Evolutionary conservation across 2,888 invertebrate species (phyloP).

Genomic region (Heliconius cydno): DNA sequence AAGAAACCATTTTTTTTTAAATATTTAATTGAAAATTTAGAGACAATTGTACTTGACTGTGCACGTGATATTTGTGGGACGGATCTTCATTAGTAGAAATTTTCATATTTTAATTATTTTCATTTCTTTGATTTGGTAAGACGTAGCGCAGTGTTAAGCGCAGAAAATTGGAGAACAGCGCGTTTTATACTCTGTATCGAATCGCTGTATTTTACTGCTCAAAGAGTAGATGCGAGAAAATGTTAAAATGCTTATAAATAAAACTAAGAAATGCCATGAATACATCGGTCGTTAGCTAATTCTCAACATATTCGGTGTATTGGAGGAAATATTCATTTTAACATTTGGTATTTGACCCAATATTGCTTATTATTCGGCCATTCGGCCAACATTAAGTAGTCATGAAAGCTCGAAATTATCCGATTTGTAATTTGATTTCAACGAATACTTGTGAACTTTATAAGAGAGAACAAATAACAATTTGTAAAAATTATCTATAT

Average conservation of each 20-base stretch:
- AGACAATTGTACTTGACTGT: background rate
- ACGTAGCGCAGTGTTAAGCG: background rate
- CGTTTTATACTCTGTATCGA: background rate
- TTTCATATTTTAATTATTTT: background rate
- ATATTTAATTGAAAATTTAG: background rate
- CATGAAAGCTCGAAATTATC: background rate
- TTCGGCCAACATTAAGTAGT: background rate
- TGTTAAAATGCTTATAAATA: background rate
- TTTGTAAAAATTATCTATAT: background rate
- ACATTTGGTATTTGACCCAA: conserved; percentile 5
- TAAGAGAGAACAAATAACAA: background rate
- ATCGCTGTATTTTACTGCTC: no score
- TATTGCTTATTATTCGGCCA: background rate
- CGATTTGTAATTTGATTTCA: background rate
- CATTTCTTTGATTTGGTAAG: background rate
- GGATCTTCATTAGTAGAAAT: background rate
- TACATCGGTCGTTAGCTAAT: background rate
- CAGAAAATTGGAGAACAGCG: background rate
- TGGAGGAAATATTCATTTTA: background rate
- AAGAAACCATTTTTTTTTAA: background rate
- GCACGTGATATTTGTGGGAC: background rate
- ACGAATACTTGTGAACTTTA: background rate
- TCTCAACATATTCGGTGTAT: background rate
- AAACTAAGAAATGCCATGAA: background rate
- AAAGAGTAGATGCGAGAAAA: background rate